phyloP scores from a whole-genome alignment of 1,140 invertebrate genomes.

The Micrasema longulum region DNA sequence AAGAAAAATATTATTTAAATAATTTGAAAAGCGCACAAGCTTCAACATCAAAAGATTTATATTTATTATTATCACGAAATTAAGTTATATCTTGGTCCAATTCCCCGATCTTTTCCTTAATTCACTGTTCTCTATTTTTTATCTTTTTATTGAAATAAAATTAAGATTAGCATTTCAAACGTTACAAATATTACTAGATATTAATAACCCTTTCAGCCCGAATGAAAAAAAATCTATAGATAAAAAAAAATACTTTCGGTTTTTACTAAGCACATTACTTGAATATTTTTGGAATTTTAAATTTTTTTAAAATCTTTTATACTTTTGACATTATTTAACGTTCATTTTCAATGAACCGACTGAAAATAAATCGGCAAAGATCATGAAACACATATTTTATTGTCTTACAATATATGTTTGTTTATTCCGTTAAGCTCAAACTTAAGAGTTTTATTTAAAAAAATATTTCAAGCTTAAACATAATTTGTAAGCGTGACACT shows the following conservation, averaged over 20 bases:
- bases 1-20: background rate
- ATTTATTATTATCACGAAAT: constrained; percentile 52
- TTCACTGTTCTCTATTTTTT: constrained; percentile 37
- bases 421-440: too few species aligned
- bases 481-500: too few species aligned
- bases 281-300: too few species aligned
- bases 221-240: background rate
- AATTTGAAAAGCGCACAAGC: constrained; percentile 11
- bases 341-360: too few species aligned
- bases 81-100: constrained; percentile 52
- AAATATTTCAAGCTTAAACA: too few species aligned
- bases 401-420: too few species aligned
- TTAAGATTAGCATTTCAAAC: constrained; percentile 2
- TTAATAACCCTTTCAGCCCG: background rate
- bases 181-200: background rate
- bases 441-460: too few species aligned
- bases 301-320: too few species aligned
- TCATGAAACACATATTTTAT: too few species aligned
- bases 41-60: constrained; percentile 28
- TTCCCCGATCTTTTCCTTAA: constrained; percentile 46
- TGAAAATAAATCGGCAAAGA: too few species aligned
- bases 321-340: too few species aligned
- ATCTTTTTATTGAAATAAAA: constrained; percentile 2
- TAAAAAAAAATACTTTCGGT: background rate
- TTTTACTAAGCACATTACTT: too few species aligned